Conservation (phyloP, 2,797 vertebrate genomes). For the Pangasius sanitwongsei region DNA sequence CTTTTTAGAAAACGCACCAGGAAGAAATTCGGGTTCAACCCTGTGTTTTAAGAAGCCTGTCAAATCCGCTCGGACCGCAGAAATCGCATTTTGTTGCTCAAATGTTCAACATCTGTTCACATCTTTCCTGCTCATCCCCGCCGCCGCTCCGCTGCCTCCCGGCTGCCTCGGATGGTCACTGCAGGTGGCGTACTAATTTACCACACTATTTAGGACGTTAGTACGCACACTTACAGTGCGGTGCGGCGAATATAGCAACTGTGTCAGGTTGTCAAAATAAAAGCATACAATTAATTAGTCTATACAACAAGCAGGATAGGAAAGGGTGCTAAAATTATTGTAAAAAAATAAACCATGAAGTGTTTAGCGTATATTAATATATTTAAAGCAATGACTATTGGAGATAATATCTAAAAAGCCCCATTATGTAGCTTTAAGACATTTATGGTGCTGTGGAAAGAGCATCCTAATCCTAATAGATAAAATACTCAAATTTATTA, state of each 20-base stretch:
- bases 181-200: not conserved
- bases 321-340: not conserved
- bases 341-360: not conserved
- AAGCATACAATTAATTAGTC: not conserved
- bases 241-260: too few species aligned
- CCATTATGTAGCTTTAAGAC: not conserved
- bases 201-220: not conserved
- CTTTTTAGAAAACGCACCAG: not conserved
- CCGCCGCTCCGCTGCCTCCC: not conserved
- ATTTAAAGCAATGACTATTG: not conserved
- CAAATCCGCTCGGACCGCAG: not conserved
- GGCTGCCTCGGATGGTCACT: not conserved
- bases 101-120: not conserved
- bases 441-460: not conserved
- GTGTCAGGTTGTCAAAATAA: conserved; percentile 33
- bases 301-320: not conserved
- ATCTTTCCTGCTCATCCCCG: not conserved
- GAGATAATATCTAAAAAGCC: not conserved
- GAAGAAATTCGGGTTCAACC: not conserved
- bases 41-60: not conserved
- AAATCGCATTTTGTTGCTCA: not conserved
- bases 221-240: not conserved
- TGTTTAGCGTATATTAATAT: not conserved
- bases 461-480: not conserved
- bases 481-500: too few species aligned